These are phyloP conservation scores for Drosophila borborema DNA, from an alignment of 2,888 invertebrate species.

Conservation along the genomic window DNA sequence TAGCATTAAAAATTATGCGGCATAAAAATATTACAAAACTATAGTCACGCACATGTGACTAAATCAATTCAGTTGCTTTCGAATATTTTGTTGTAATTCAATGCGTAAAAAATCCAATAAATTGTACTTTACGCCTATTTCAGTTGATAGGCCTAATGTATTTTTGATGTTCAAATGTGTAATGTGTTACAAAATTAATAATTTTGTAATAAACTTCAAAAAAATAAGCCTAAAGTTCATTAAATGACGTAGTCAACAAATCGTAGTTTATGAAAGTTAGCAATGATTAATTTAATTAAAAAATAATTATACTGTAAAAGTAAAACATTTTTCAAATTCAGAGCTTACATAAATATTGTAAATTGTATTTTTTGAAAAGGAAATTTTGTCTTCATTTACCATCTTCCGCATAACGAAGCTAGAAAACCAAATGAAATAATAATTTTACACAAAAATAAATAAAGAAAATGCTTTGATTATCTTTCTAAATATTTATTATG, in stretches of 20 bases:
- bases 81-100: neutral
- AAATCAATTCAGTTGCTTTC: neutral
- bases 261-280: neutral
- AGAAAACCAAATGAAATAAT: neutral
- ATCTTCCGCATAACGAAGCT: neutral
- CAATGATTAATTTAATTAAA: neutral
- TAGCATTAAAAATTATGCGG: too few relatives aligned
- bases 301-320: neutral
- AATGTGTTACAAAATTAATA: neutral
- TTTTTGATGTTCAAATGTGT: constrained; percentile 40
- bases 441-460: neutral
- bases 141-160: constrained; percentile 34
- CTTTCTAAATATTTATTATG: constrained; percentile 54
- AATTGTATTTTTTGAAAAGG: too few relatives aligned
- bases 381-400: neutral
- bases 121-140: neutral
- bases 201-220: neutral
- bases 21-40: neutral
- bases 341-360: too few relatives aligned
- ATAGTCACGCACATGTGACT: constrained; percentile 44
- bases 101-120: constrained; percentile 11
- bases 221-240: neutral
- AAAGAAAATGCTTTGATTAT: neutral
- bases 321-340: too few relatives aligned
- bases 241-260: neutral